phyloP scores from a whole-genome alignment of 2,797 vertebrate genomes.

The Hylomyscus alleni region DNA sequence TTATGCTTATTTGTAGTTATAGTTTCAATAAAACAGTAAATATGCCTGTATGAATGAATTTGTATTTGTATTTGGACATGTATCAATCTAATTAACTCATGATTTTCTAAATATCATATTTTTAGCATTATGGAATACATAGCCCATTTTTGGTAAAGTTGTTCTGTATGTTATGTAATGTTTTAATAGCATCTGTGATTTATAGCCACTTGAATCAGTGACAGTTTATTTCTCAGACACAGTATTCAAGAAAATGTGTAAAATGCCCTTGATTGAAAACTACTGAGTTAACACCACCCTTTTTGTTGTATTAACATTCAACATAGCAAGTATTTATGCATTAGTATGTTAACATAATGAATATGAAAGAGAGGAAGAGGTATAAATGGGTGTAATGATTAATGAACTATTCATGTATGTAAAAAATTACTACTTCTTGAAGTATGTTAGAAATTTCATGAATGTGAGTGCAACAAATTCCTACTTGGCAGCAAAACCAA shows the following conservation, averaged over 20 bases:
- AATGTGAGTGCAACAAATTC: not conserved
- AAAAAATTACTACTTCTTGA: constrained; percentile 2
- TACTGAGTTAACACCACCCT: not conserved
- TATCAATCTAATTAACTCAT: not conserved
- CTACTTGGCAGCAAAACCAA: constrained; percentile 42
- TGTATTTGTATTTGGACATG: not conserved
- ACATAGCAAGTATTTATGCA: not conserved
- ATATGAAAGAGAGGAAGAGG: not conserved
- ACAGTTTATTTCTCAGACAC: not conserved
- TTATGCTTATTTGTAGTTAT: constrained; percentile 44
- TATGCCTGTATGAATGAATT: not conserved
- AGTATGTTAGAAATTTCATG: constrained; percentile 47
- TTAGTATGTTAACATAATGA: not conserved
- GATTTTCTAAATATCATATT: not conserved
- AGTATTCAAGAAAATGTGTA: not conserved
- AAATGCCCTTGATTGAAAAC: not conserved
- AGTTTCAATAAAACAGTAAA: not conserved
- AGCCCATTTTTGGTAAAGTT: not conserved
- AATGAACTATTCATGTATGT: constrained; percentile 1
- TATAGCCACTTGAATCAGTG: not conserved
- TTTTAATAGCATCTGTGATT: not conserved
- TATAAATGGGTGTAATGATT: not conserved
- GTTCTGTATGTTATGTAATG: not conserved
- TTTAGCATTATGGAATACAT: not conserved
- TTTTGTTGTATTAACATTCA: constrained; percentile 22